Percentiles rank a stretch among this genome's conserved stretches.
Conservation (phyloP, 2,797 vertebrate genomes). For the Acropternis orthonyx region DNA sequence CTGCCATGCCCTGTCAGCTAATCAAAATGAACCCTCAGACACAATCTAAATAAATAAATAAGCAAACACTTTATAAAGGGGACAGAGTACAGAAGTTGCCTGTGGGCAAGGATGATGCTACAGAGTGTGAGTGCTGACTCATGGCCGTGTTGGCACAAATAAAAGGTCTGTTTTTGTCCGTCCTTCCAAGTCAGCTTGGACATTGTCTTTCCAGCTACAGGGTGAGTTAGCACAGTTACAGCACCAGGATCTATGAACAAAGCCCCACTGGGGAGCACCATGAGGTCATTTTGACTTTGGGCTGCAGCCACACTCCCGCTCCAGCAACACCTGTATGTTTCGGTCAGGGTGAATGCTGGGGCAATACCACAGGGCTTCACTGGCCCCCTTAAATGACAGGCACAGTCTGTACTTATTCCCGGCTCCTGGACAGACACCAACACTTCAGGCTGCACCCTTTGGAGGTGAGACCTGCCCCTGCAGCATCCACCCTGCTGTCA, state of each 20-base stretch:
- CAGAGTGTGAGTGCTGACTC: background rate
- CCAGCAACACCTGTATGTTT: rapidly evolving
- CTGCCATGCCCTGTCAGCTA: background rate
- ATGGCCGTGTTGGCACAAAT: rapidly evolving
- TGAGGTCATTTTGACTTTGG: too few species aligned
- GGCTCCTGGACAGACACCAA: rapidly evolving
- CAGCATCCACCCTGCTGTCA: background rate
- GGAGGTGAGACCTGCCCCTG: rapidly evolving
- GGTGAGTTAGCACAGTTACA: background rate
- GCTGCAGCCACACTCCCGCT: background rate
- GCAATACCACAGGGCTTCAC: too few species aligned
- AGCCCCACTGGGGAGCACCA: background rate
- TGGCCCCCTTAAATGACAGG: too few species aligned
- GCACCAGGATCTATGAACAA: rapidly evolving
- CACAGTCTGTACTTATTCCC: background rate
- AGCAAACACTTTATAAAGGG: background rate
- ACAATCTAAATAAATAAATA: background rate
- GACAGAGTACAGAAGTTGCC: background rate
- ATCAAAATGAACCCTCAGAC: background rate
- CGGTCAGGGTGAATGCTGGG: background rate
- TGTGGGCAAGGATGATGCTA: background rate
- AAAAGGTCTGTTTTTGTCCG: background rate
- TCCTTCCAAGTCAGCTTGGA: background rate
- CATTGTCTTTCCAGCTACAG: rapidly evolving
- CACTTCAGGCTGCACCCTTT: background rate